Base-by-base conservation (phyloP, 2,797 vertebrate species). In the Tenualosa thibaudeaui region DNA sequence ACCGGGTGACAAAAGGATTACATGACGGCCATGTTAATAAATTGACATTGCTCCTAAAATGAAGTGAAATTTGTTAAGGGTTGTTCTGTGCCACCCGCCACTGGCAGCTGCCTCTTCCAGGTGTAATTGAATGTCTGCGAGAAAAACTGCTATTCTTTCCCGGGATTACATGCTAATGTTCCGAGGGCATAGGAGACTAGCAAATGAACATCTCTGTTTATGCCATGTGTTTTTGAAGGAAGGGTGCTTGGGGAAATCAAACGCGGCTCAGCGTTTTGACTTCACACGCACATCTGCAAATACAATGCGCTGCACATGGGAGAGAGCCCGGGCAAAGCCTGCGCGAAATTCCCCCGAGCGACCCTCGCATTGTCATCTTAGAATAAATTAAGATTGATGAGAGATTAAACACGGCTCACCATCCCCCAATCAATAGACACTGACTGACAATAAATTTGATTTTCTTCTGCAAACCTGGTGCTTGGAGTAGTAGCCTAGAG, bases 361-460 rank as follows among this genome's bases (percentile, higher is more conserved):
- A 82, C 93, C 92, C 92, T 93, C 92, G 96, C 94, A 97, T 98
- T 99, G 97, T 99, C 96, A 97, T 95, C 89, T 91, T 96, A 97
- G 96, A 97, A 97, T 96, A 96, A 96, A 99, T 99, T 96, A 97
- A 98, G 97, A 99, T 97, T 96, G 97, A 99, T 99, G 97, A 40
- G 94, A 97, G 96, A 98, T 98, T 97, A 97, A 98, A 96, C 95
- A 94, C 88, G 88, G 88, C 94, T 91, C 92, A 94, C 95, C 91
- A 91, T 92, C 94, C 93, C 92, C 94, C 94, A 95, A 97, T 97
- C 96, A 94, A 97, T 96, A 93, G 93, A 91, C 94, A 92, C 86
- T 93, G 93, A 94, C 86, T 96, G 95, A 96, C 96, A 96, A 95
- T 95, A 95, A 92, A 94, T 96, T 96, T 95, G 94, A 94, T 95